phyloP scores from a whole-genome alignment of 2,888 invertebrate genomes.

The Panorpa germanica region DNA sequence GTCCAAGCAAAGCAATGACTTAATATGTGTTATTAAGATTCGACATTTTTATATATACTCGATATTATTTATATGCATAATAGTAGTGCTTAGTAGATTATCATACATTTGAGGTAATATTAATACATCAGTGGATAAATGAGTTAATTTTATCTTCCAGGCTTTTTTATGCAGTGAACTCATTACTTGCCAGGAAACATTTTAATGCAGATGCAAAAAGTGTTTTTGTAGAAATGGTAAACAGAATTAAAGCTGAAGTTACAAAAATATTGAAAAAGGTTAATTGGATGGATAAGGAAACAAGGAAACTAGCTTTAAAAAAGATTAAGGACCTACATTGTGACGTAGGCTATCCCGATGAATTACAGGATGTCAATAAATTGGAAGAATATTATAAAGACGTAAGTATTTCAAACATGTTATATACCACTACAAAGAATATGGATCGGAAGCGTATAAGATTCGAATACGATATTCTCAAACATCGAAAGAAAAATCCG shows the following conservation, averaged over 20 bases:
- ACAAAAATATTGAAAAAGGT: conserved; percentile 37
- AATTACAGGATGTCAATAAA: conserved; percentile 40
- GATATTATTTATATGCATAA: too few species aligned
- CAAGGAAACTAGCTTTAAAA: conserved; percentile 35
- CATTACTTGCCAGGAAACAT: conserved; percentile 34
- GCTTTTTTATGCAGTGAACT: conserved; percentile 20
- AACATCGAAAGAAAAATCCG: too few species aligned
- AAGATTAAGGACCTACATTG: conserved; percentile 44
- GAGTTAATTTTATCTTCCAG: too few species aligned
- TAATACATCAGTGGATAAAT: too few species aligned
- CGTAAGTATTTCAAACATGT: too few species aligned
- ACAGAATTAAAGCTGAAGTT: conserved; percentile 42
- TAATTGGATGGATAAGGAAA: conserved; percentile 57
- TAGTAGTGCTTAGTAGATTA: conserved; percentile 21
- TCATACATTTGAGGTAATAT: too few species aligned
- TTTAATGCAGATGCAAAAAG: conserved; percentile 43
- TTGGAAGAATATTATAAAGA: conserved; percentile 27
- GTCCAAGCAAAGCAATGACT: too few species aligned
- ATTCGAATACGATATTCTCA: too few species aligned
- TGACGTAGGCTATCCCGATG: conserved; percentile 55
- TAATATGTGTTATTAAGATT: too few species aligned
- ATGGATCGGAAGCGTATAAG: too few species aligned
- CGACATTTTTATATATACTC: too few species aligned
- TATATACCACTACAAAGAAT: too few species aligned
- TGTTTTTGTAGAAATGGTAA: conserved; percentile 43